Base-by-base conservation (phyloP, 1,140 invertebrate genomes). In the Hypsibius dujardini region DNA sequence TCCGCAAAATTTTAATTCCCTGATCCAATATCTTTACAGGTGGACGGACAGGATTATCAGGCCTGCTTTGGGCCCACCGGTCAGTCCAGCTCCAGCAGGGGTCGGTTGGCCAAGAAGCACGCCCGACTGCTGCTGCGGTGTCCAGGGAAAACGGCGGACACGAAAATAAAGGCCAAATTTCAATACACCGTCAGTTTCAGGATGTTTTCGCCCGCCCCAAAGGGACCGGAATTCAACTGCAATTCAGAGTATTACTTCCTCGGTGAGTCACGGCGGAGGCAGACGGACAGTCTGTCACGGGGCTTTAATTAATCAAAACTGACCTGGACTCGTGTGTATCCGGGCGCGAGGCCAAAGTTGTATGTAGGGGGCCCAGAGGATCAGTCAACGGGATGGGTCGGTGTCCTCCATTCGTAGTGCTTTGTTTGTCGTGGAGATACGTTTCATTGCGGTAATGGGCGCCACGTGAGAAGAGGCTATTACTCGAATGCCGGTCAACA, bases 181-280 rank as follows among this genome's bases (percentile, higher is more conserved):
- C 62, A 67, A 42, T 67, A 67, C 62, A 67, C 62, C 42, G 62
- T 67, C 42, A 15, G 12, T 3, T 67, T 67, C 62, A 12, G 62
- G 12, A 67, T 67, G 62, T 67, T 67, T 42, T 67, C 62, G 62
- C 62, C 62, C 12, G 42, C 0, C 12, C 62, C 62, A 7, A 67
- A 67, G 45, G 62, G 62, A 12, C 62, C 62, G 12, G 62, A 67
- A 42, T 67, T 67, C 62, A 67, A 42, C 62, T 67, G 62, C 42
- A 67, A 67, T 67, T 42, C 12, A 3, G 62, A 67, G 45, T 67
- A 67, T 42, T 67, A 67, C 42, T 67, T 67, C 62, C 62, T 67
- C 12, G 62, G 62, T 67, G 42, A 67, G 42, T 56, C n/a, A 28
- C 28, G 28, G 28, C 28, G 28, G 28, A 28, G 28, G 28, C 28